Percentiles rank a stretch among this genome's conserved stretches.
Conservation (phyloP, 2,888 invertebrate genomes). For the Empis livida region DNA sequence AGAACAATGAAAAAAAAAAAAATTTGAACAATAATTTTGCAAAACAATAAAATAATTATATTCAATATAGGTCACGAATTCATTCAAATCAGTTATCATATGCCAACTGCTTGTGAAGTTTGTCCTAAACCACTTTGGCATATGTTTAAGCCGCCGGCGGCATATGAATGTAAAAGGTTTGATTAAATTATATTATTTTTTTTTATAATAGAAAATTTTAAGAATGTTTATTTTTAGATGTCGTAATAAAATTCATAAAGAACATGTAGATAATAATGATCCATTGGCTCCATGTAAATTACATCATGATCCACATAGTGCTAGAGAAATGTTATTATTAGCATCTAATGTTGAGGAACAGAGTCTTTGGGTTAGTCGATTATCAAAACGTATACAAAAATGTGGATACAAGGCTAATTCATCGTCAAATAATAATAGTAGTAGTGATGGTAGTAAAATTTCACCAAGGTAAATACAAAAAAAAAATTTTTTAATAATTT, state of each 20-base stretch:
- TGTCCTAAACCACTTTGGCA: slow-evolving; percentile 96
- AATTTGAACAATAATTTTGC: too few species aligned
- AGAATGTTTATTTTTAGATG: slow-evolving; percentile 52
- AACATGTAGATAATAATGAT: slow-evolving; percentile 76
- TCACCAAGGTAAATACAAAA: slow-evolving; percentile 54
- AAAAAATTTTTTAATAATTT: too few species aligned
- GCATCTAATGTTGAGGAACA: slow-evolving; percentile 78
- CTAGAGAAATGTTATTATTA: slow-evolving; percentile 85
- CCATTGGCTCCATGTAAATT: slow-evolving; percentile 90
- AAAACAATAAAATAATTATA: too few species aligned
- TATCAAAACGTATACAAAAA: slow-evolving; percentile 85
- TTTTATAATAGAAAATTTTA: neutral
- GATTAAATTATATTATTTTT: neutral
- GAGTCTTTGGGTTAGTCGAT: slow-evolving; percentile 82
- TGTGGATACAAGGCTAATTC: slow-evolving; percentile 82
- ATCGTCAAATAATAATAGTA: slow-evolving; percentile 37
- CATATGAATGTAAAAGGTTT: slow-evolving; percentile 84
- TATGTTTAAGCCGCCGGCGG: slow-evolving; percentile 95
- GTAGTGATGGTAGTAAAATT: slow-evolving; percentile 51
- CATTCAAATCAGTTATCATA: slow-evolving; percentile 90
- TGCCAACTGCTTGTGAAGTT: slow-evolving; percentile 95
- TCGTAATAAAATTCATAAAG: slow-evolving; percentile 94
- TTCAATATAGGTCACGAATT: slow-evolving; percentile 90
- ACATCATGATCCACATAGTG: slow-evolving; percentile 85
- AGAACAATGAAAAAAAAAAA: too few species aligned